A percentile compares a stretch with the other conserved stretches of the same genome.
phyloP scores from a whole-genome alignment of 2,113 vertebrate genomes.

The Garra rufa region DNA sequence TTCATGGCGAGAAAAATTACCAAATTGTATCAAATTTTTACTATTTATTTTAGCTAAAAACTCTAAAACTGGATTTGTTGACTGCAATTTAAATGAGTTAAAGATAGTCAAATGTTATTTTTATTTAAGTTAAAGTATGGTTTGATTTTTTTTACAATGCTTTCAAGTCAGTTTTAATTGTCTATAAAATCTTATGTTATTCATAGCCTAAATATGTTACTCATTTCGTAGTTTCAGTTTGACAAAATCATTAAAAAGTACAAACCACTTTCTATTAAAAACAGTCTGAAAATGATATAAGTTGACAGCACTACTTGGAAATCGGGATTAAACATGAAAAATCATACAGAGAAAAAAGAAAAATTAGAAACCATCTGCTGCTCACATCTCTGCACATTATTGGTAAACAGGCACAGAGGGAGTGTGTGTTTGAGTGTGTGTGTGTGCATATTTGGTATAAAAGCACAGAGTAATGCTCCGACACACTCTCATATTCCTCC shows the following conservation, averaged over 20 bases:
- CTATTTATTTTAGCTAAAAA: too few relatives aligned
- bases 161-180: background rate
- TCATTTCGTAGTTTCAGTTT: background rate
- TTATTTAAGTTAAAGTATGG: background rate
- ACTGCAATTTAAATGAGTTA: too few relatives aligned
- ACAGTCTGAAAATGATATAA: background rate
- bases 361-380: slow-evolving; percentile 38
- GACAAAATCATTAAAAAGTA: background rate
- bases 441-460: slow-evolving; percentile 5
- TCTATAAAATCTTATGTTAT: background rate
- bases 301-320: slow-evolving; percentile 21
- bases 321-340: slow-evolving; percentile 18
- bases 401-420: slow-evolving; percentile 46
- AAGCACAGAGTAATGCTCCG: slow-evolving; percentile 33
- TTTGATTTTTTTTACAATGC: background rate
- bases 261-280: background rate
- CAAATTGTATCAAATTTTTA: too few relatives aligned
- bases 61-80: too few relatives aligned
- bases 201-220: background rate
- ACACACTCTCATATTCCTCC: slow-evolving; percentile 37
- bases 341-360: background rate
- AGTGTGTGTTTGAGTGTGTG: slow-evolving; percentile 22
- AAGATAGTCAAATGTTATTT: too few relatives aligned
- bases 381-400: slow-evolving; percentile 44
- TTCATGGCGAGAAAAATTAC: too few relatives aligned